These are phyloP conservation scores for Ptychadena robeensis DNA, from an alignment of 2,797 vertebrate species.

Conservation along the genomic window DNA sequence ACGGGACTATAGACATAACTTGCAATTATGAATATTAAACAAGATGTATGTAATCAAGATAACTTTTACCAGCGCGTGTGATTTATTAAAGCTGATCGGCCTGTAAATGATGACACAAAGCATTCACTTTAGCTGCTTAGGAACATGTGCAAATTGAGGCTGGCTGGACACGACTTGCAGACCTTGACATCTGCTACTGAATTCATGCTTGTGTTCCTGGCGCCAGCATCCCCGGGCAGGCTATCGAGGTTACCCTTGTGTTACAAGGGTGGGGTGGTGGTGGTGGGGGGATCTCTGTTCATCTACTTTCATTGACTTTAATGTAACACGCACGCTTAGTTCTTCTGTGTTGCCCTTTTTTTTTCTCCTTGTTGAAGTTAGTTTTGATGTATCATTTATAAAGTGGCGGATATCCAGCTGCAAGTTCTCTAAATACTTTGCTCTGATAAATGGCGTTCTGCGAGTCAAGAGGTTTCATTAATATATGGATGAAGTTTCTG, in stretches of 20 bases:
- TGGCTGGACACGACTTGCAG: slow-evolving; percentile 75
- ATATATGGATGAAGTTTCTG: slow-evolving; percentile 69
- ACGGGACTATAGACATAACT: slow-evolving; percentile 85
- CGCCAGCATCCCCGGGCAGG: slow-evolving; percentile 34
- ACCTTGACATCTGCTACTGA: slow-evolving; percentile 75
- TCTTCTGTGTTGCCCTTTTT: slow-evolving; percentile 30
- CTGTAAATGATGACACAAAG: slow-evolving; percentile 91
- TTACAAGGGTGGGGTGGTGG: slow-evolving; percentile 4
- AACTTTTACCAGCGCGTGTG: slow-evolving; percentile 89
- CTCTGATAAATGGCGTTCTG: slow-evolving; percentile 71
- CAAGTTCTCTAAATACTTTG: slow-evolving; percentile 69
- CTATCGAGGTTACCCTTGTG: slow-evolving; percentile 44
- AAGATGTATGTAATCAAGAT: slow-evolving; percentile 88
- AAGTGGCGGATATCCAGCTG: slow-evolving; percentile 70
- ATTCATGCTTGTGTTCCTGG: slow-evolving; percentile 65
- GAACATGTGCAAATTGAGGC: slow-evolving; percentile 76
- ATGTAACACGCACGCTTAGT: slow-evolving; percentile 51
- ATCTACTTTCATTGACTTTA: slow-evolving; percentile 52
- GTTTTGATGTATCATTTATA: slow-evolving; percentile 65
- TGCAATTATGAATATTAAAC: slow-evolving; percentile 92
- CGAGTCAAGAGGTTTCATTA: slow-evolving; percentile 71
- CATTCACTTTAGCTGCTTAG: slow-evolving; percentile 73
- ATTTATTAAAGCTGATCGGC: slow-evolving; percentile 90
- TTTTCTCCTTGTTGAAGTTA: slow-evolving; percentile 56
- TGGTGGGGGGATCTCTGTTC: slow-evolving; percentile 22